Conservation (phyloP, 2,888 invertebrate species). For the Sturmia bella region DNA sequence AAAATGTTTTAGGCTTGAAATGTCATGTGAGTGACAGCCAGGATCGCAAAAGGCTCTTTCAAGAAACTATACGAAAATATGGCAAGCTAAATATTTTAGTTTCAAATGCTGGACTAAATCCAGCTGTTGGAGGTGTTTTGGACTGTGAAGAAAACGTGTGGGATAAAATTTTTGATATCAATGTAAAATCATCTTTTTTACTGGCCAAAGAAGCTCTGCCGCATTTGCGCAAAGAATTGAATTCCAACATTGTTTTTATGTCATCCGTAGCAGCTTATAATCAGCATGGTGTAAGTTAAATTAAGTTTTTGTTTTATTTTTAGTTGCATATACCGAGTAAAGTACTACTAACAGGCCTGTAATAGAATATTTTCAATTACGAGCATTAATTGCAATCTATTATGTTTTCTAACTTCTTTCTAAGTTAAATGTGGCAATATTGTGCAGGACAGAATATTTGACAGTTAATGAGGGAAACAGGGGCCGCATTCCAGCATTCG, state of each 20-base stretch:
- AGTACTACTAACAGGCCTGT: too few relatives aligned
- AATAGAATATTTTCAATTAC: too few relatives aligned
- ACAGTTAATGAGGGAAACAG: too few relatives aligned
- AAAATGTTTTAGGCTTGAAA: constrained; percentile 89
- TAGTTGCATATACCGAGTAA: too few relatives aligned
- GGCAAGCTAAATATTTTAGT: constrained; percentile 96
- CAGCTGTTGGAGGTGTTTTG: constrained; percentile 89
- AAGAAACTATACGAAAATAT: constrained; percentile 87
- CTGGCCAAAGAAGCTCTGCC: constrained; percentile 94
- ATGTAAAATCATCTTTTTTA: constrained; percentile 94
- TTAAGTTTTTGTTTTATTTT: too few relatives aligned
- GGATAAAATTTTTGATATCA: constrained; percentile 98
- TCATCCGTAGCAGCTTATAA: constrained; percentile 94
- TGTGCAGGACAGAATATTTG: too few relatives aligned
- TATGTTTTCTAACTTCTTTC: too few relatives aligned
- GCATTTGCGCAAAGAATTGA: constrained; percentile 88
- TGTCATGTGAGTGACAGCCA: constrained; percentile 95
- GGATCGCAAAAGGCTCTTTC: constrained; percentile 89
- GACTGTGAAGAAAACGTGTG: constrained; percentile 91
- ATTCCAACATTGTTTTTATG: constrained; percentile 93
- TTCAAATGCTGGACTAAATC: constrained; percentile 97
- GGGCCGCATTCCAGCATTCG: too few relatives aligned
- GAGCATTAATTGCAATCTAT: too few relatives aligned
- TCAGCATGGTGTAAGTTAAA: constrained; percentile 85
- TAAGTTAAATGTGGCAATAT: too few relatives aligned